phyloP scores from a whole-genome alignment of 2,113 vertebrate genomes.

The Hirundichthys speculiger region DNA sequence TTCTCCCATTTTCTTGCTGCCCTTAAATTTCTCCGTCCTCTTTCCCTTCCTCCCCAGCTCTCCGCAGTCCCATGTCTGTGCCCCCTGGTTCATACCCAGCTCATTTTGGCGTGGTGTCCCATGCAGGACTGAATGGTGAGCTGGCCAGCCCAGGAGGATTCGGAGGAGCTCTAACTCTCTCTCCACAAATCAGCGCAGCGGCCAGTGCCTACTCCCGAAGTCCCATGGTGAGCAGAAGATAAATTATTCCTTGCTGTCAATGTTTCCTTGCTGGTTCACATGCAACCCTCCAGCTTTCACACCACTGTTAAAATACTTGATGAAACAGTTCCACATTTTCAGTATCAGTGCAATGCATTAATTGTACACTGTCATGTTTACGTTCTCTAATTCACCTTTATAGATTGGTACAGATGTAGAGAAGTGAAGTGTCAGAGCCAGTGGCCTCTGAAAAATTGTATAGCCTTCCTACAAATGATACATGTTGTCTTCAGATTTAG shows the following conservation, averaged over 20 bases:
- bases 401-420: not conserved
- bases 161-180: slow-evolving; percentile 85
- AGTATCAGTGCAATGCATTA: slow-evolving; percentile 8
- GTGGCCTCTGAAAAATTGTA: not conserved
- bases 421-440: not conserved
- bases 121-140: slow-evolving; percentile 85
- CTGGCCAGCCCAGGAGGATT: slow-evolving; percentile 85
- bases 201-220: slow-evolving; percentile 84
- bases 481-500: not conserved
- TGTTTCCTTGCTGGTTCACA: slow-evolving; percentile 44
- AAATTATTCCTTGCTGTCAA: slow-evolving; percentile 27
- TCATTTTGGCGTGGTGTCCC: slow-evolving; percentile 87
- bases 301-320: slow-evolving; percentile 15
- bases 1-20: slow-evolving; percentile 29
- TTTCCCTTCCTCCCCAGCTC: slow-evolving; percentile 75
- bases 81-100: slow-evolving; percentile 83
- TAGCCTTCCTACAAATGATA: not conserved
- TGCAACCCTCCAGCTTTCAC: slow-evolving; percentile 25
- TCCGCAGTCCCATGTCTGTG: slow-evolving; percentile 86
- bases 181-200: slow-evolving; percentile 86
- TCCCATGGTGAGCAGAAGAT: slow-evolving; percentile 81
- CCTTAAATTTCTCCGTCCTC: slow-evolving; percentile 52
- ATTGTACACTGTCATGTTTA: slow-evolving; percentile 24
- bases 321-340: slow-evolving; percentile 25
- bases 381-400: slow-evolving; percentile 22